These are phyloP conservation scores for Torymus texanus DNA, from an alignment of 2,888 invertebrate species.

Conservation along the genomic window DNA sequence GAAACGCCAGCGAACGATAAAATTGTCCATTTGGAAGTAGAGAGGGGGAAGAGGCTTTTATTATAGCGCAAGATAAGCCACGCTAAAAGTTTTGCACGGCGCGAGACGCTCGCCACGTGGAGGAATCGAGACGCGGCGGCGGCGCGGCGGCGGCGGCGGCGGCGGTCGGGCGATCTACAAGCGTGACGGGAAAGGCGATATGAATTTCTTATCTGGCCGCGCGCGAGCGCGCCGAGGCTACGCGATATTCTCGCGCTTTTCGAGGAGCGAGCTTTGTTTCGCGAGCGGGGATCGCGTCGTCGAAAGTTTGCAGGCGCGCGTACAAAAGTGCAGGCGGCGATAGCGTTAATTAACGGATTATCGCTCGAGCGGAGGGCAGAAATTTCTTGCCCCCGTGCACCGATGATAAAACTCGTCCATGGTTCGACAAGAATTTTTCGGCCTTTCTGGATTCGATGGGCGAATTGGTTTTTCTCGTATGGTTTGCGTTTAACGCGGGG, in stretches of 20 bases:
- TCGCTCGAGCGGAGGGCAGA: slow-evolving; percentile 20
- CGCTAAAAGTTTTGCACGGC: slow-evolving; percentile 49
- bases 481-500: too few relatives aligned
- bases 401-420: too few relatives aligned
- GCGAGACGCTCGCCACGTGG: slow-evolving; percentile 48
- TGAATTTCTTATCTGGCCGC: slow-evolving; percentile 51
- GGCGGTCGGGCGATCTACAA: slow-evolving; percentile 40
- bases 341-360: slow-evolving; percentile 54
- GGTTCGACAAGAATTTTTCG: too few relatives aligned
- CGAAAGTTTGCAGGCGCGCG: slow-evolving; percentile 45
- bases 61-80: slow-evolving; percentile 45
- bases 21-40: slow-evolving; percentile 46
- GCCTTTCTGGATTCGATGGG: too few relatives aligned
- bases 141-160: slow-evolving; percentile 24
- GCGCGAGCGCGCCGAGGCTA: background rate
- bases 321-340: slow-evolving; percentile 18
- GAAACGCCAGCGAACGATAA: slow-evolving; percentile 36
- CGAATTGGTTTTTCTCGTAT: too few relatives aligned
- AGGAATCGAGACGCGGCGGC: slow-evolving; percentile 53
- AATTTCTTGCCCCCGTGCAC: background rate
- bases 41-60: slow-evolving; percentile 12
- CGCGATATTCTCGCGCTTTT: slow-evolving; percentile 1
- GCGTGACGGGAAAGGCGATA: slow-evolving; percentile 54
- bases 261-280: slow-evolving; percentile 35
- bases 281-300: background rate